Evolutionary conservation across 2,888 invertebrate species (phyloP).

Genomic region (Sesia apiformis): DNA sequence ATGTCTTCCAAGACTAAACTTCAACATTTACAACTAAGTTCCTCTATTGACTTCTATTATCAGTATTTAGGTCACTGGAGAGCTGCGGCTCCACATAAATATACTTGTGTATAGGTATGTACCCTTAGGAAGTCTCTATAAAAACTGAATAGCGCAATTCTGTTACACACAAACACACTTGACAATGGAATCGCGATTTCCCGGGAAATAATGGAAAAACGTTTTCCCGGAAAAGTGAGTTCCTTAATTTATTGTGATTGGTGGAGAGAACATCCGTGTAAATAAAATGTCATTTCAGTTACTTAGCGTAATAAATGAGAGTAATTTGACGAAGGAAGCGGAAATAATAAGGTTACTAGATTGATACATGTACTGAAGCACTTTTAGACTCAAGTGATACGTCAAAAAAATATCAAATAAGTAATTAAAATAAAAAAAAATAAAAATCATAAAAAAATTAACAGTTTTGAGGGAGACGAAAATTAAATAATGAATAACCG

Average conservation of each 20-base stretch:
- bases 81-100: not conserved
- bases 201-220: not conserved
- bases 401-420: too few species aligned
- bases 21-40: not conserved
- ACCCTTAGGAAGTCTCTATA: not conserved
- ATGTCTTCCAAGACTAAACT: too few species aligned
- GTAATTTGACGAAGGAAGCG: not conserved
- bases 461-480: too few species aligned
- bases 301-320: not conserved
- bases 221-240: not conserved
- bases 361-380: not conserved
- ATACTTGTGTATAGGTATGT: not conserved
- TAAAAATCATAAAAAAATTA: too few species aligned
- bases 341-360: not conserved
- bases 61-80: not conserved
- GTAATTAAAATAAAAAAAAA: too few species aligned
- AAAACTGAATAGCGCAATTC: not conserved
- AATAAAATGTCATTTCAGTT: not conserved
- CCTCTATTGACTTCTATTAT: not conserved
- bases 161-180: not conserved
- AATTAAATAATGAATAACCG: too few species aligned
- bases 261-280: not conserved
- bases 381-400: too few species aligned
- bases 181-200: not conserved
- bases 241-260: slow-evolving; percentile 15